Evolutionary conservation across 2,888 invertebrate genomes (phyloP), one percentile per base, ranked within the genome.

Genomic region (Aphodius sticticus): DNA sequence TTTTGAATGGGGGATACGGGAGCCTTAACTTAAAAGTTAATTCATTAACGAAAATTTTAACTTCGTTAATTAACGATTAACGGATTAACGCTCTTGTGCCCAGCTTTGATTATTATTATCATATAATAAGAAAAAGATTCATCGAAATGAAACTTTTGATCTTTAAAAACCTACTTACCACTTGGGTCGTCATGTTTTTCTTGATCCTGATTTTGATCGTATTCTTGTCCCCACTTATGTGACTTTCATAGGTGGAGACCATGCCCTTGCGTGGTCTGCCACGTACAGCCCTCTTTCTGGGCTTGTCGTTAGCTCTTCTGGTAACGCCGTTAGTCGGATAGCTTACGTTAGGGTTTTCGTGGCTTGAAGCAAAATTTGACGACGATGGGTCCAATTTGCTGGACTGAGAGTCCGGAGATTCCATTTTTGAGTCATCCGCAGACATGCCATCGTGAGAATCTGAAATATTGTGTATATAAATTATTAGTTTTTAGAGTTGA

Each of bases 171-270:
- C 16, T 35, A 81, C 81, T 81, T 83, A 86, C 85, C 82, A 85
- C 86, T 81, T 88, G 83, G 70, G 86, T 86, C 15, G 84, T 84
- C 83, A 87, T 90, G 85, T 93, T 93, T 89, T 93, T 94, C 87
- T 92, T 92, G 84, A 94, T 94, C 86, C 93, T 92, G 85, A 94
- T 92, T 88, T 94, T 94, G 86, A 94, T 93, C 81, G 92, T 91
- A 85, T 93, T 93, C 86, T 92, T 92, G 86, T 93, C 93, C 84
- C 93, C 92, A 80, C 92, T 92, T 77, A 92, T 91, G 86, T 92
- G 92, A 86, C 92, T 92, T 84, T 92, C 92, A 83, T 92, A 92
- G 89, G 92, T 91, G 69, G 91, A 89, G 70, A 90, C 89, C 71
- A 90, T 85, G 9, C 90, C 88, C 81, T 91, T 90, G 77, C 91